Conservation (phyloP, 2,113 vertebrate genomes). For the Ia io region DNA sequence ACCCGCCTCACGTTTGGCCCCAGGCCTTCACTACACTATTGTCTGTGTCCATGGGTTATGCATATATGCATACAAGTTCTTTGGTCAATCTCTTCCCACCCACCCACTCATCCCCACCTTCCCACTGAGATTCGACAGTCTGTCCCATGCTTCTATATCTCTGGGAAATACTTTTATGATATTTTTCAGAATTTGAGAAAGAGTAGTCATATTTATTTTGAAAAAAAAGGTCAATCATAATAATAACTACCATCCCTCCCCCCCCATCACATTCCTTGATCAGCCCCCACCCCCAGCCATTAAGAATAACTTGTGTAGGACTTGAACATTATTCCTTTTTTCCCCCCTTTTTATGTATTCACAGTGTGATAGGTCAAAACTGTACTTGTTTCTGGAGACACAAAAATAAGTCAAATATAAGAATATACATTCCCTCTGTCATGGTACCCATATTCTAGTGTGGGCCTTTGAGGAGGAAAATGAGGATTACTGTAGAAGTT, state of each 20-base stretch:
- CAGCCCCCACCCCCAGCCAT: fast-evolving
- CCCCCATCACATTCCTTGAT: no score
- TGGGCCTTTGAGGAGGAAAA: background rate
- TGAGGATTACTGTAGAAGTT: background rate
- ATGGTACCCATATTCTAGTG: background rate
- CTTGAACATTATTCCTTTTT: background rate
- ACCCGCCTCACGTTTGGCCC: no score
- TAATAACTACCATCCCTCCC: background rate
- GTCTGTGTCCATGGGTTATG: no score
- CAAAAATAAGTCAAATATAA: background rate
- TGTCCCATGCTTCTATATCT: no score
- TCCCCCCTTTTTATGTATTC: background rate
- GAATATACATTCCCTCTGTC: background rate
- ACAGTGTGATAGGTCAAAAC: background rate
- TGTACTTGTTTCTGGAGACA: background rate
- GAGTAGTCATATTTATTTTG: background rate
- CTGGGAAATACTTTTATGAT: background rate
- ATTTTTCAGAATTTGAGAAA: background rate
- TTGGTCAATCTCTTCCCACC: no score
- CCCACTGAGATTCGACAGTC: no score
- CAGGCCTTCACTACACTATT: no score
- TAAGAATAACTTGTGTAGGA: background rate
- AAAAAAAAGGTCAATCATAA: background rate
- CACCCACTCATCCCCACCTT: no score
- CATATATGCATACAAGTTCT: no score